Percentiles rank a stretch among this genome's conserved stretches.
These are phyloP conservation scores for Taenioides sp. DNA, from an alignment of 2,797 vertebrate genomes.

Conservation along the genomic window DNA sequence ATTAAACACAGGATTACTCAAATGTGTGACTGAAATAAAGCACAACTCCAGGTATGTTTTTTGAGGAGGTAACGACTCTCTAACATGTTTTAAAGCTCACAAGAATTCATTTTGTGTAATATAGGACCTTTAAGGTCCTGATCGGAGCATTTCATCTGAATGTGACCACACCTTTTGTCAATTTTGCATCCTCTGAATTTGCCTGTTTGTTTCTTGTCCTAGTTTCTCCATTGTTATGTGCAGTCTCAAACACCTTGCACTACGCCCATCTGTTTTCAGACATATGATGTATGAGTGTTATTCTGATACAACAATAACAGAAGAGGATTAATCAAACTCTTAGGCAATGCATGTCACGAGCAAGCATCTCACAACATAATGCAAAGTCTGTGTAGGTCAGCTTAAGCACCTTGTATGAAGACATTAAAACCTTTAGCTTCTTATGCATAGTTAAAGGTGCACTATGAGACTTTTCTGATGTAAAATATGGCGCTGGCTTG, in stretches of 20 bases:
- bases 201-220: slow-evolving; percentile 1
- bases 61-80: too few relatives aligned
- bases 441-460: too few relatives aligned
- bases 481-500: too few relatives aligned
- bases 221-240: background rate
- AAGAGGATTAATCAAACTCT: slow-evolving; percentile 4
- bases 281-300: slow-evolving; percentile 13
- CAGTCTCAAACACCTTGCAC: slow-evolving; percentile 11
- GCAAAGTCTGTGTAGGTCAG: background rate
- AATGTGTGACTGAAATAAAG: too few relatives aligned
- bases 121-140: too few relatives aligned
- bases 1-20: too few relatives aligned
- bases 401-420: background rate
- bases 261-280: slow-evolving; percentile 16
- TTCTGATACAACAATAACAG: background rate
- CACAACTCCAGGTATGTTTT: too few relatives aligned
- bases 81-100: too few relatives aligned
- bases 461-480: too few relatives aligned
- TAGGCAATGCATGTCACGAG: background rate
- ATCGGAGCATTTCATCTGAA: background rate
- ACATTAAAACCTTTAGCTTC: background rate
- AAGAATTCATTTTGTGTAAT: too few relatives aligned
- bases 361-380: background rate
- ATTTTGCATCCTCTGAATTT: background rate
- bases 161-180: background rate